Evolutionary conservation across 2,113 vertebrate genomes (phyloP), one percentile per base, ranked within the genome.

Genomic region (Oriolus oriolus): DNA sequence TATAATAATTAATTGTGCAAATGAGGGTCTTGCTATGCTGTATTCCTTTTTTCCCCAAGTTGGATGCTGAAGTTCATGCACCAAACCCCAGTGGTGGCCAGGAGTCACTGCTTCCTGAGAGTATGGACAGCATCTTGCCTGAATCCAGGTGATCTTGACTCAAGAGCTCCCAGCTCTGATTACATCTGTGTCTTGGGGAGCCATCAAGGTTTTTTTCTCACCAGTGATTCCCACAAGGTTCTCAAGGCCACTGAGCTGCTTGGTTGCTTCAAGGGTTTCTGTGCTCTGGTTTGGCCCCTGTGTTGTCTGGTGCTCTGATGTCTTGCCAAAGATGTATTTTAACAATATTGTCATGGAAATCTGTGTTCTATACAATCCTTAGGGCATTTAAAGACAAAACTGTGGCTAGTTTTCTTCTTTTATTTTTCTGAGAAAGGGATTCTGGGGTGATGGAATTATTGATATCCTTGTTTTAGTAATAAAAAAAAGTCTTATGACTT

Each of bases 111-210:
- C 28, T 84, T 73, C 50, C 41, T 37, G 18, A 33, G n/a, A 7
- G 42, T 37, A 57, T 4, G 7, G 16, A n/a, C 10, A 73, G 11
- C 23, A 42, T 37, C 49, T 63, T 79, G 26, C 9, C 33, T 61
- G 41, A 73, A n/a, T 60, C 42, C 14, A 18, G 41, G 50, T 39
- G 31, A 2, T 49, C 45, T 84, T 69, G 30, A 53, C 50, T 84
- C 14, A 7, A 50, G 7, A 68, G n/a, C 5, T 73, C 23, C 44
- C 1, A 14, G 30, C 23, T 83, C 49, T 47, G 77, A 61, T 49
- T 57, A 7, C 0, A 0, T 71, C 22, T 75, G 3, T 65, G 31
- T 59, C 10, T 54, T 2, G 2, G 13, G 13, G 3, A 7, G 2
- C 10, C n/a, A 6, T 4, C 1, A 0, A 52, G 41, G 7, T 22